phyloP scores from a whole-genome alignment of 2,888 invertebrate genomes.

The Lepidonotus clava region DNA sequence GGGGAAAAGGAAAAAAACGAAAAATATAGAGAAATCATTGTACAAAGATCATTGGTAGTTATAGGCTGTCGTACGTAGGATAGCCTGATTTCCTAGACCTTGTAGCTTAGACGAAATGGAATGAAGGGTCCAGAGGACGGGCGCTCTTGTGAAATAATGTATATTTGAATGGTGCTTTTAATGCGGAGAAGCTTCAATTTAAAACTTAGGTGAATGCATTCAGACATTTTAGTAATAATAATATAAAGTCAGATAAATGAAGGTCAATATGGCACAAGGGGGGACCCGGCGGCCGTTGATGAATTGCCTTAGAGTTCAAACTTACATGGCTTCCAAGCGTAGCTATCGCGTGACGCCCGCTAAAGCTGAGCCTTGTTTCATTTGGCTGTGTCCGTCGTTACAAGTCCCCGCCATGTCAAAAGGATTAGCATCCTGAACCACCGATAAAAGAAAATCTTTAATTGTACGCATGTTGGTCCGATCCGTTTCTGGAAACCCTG shows the following conservation, averaged over 20 bases:
- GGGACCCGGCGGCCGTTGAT: not conserved
- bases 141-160: constrained; percentile 38
- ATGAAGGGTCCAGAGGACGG: constrained; percentile 17
- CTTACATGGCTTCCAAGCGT: constrained; percentile 19
- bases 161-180: constrained; percentile 52
- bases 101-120: not conserved
- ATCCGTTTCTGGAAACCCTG: no score
- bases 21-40: not conserved
- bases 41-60: constrained; percentile 43
- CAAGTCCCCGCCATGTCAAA: no score
- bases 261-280: not conserved
- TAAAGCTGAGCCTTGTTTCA: not conserved
- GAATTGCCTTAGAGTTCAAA: constrained; percentile 11
- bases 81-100: constrained; percentile 22
- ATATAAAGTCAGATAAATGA: not conserved
- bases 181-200: constrained; percentile 33
- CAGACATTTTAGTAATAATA: no score
- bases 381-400: not conserved
- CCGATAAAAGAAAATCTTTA: no score
- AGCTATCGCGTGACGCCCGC: not conserved
- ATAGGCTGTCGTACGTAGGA: constrained; percentile 8
- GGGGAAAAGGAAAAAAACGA: not conserved
- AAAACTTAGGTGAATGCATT: constrained; percentile 7
- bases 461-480: no score
- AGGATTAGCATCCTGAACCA: no score